These are phyloP conservation scores for Megalurothrips usitatus DNA, from an alignment of 2,888 invertebrate species.

Conservation along the genomic window DNA sequence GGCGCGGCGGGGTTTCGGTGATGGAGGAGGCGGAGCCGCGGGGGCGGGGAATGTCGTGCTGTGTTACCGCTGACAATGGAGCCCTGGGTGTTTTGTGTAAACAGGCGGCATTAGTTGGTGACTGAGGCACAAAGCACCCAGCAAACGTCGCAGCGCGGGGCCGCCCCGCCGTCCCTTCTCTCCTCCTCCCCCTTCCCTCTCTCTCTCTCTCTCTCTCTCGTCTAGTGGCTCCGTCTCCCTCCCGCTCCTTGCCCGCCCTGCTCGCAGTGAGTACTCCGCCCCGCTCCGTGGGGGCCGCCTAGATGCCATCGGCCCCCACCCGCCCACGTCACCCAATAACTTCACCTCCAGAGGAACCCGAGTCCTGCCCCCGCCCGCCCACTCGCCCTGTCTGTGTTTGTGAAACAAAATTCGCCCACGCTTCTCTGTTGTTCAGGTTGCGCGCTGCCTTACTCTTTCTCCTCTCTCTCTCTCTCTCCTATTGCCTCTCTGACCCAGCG, in stretches of 20 bases:
- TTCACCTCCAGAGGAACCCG: no score
- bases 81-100: conserved; percentile 19
- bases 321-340: no score
- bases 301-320: no score
- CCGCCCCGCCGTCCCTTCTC: background rate
- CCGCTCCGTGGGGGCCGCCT: no score
- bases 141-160: background rate
- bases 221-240: background rate
- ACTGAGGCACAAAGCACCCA: conserved; percentile 15
- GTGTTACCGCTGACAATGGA: conserved; percentile 21
- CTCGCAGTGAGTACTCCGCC: no score
- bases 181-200: background rate
- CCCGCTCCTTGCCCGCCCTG: background rate
- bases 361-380: background rate
- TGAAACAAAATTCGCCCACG: background rate
- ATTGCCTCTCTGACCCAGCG: background rate
- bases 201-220: background rate
- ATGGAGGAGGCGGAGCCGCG: no score
- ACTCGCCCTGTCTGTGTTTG: conserved; percentile 2
- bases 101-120: conserved; percentile 24
- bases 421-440: background rate
- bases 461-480: background rate
- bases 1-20: no score
- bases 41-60: background rate
- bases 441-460: background rate